phyloP scores from a whole-genome alignment of 2,888 invertebrate genomes.

The Hydropsyche betteni region DNA sequence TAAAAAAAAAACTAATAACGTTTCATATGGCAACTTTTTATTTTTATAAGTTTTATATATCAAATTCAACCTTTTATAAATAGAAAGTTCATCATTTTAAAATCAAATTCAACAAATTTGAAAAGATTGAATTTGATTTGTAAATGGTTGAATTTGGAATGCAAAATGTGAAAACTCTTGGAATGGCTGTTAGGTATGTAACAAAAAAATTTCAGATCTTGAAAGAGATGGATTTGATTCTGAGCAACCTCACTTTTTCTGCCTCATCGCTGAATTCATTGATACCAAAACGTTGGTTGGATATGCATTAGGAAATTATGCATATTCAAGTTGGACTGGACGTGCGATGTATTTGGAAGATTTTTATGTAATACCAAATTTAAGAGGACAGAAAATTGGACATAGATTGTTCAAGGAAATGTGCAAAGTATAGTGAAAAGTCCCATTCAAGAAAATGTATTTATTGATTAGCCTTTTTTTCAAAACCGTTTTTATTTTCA shows the following conservation, averaged over 20 bases:
- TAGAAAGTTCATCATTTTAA: too few species aligned
- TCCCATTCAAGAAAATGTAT: background rate
- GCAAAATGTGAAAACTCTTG: too few species aligned
- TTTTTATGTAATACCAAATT: constrained; percentile 71
- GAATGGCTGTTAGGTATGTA: too few species aligned
- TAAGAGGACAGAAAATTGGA: constrained; percentile 47
- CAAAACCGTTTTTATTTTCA: constrained; percentile 51
- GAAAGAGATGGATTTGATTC: constrained; percentile 75
- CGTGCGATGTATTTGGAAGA: constrained; percentile 78
- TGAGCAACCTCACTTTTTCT: constrained; percentile 69
- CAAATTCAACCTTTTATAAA: too few species aligned
- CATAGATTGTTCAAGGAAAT: constrained; percentile 48
- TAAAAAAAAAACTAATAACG: too few species aligned
- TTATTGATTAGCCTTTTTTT: constrained; percentile 4
- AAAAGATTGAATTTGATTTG: too few species aligned
- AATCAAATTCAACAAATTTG: too few species aligned
- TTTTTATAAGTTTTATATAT: too few species aligned
- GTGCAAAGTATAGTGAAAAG: constrained; percentile 45
- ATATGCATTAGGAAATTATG: constrained; percentile 74
- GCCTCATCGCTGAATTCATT: constrained; percentile 69
- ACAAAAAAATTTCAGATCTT: constrained; percentile 62
- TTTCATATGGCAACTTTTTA: too few species aligned
- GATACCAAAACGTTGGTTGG: constrained; percentile 65
- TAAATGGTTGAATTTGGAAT: too few species aligned
- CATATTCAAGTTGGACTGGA: constrained; percentile 81